Base-by-base conservation (phyloP, 1,140 invertebrate genomes). In the Drosophila paulistorum region DNA sequence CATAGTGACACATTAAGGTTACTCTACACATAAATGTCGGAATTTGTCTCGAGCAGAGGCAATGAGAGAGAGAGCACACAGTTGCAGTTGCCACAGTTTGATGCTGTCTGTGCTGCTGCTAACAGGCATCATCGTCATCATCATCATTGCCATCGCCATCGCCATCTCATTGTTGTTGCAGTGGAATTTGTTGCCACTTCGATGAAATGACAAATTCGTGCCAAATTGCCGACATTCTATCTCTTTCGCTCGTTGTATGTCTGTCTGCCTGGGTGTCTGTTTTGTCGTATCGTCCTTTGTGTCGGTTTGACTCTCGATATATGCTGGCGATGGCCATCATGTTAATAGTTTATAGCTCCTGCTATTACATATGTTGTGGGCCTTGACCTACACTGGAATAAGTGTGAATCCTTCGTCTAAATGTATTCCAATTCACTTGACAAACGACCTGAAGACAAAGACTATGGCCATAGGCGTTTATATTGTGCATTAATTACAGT, bases 141-240 rank as follows among this genome's bases (percentile, higher is more conserved):
- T 48, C 14, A 45, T 45, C 14, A 20, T 20, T 9, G 10, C 10
- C 45, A 20, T 51, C 6, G 45, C 45, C 45, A 51, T 51, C 17
- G 13, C 74, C 45, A 55, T 55, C 54, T 62, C 45, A 65, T 76
- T 58, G 65, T 75, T 73, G 63, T 71, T 86, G 82, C 60, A 83
- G 66, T 69, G 71, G 73, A 80, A 87, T 76, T 71, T 79, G 80
- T 87, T 87, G 82, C 70, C 86, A 86, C 63, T 79, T 77, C 79
- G 82, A 86, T 81, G 76, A 79, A 74, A 82, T 77, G 83, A 87
- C 83, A 87, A 82, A 82, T 86, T 76, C 67, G 83, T 87, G 73
- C 79, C 76, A 86, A 86, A 86, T 86, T 86, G 83, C 69, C 74
- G 71, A 75, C 71, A 75, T 65, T 75, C 73, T 75, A 7, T 51